Evolutionary conservation across 2,113 vertebrate genomes (phyloP).

Genomic region (Cyanoramphus novaezelandiae): DNA sequence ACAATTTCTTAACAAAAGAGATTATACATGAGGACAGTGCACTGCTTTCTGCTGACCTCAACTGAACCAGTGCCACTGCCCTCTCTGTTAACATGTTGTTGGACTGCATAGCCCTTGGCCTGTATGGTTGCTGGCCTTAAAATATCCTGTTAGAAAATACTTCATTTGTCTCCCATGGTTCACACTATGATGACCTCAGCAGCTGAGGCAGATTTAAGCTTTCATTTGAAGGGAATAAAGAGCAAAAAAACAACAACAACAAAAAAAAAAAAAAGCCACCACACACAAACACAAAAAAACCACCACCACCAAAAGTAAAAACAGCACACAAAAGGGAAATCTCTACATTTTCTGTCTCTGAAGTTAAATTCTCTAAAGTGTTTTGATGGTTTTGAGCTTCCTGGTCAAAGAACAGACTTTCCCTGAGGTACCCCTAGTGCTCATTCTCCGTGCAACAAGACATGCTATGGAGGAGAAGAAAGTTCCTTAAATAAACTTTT

Average conservation of each 20-base stretch:
- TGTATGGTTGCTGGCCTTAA: not conserved
- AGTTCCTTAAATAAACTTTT: not conserved
- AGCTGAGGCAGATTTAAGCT: not conserved
- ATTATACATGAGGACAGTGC: not conserved
- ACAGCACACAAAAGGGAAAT: not conserved
- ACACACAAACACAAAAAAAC: not conserved
- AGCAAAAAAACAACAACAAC: not conserved
- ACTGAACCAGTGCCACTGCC: not conserved
- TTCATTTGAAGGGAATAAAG: not conserved
- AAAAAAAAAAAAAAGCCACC: too few relatives aligned
- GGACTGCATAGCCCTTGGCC: not conserved
- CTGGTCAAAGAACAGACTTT: not conserved
- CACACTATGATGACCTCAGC: not conserved
- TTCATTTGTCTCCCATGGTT: not conserved
- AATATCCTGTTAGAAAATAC: not conserved
- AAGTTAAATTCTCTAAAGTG: not conserved
- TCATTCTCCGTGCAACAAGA: not conserved
- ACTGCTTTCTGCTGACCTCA: not conserved
- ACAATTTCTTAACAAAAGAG: not conserved
- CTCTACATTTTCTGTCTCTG: not conserved
- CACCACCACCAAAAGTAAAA: not conserved
- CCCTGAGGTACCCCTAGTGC: not conserved
- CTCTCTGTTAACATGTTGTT: not conserved
- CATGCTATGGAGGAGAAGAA: not conserved
- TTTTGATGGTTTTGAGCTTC: not conserved